Evolutionary conservation across 2,888 invertebrate species (phyloP).

Genomic region (Trachelus iudaicus): DNA sequence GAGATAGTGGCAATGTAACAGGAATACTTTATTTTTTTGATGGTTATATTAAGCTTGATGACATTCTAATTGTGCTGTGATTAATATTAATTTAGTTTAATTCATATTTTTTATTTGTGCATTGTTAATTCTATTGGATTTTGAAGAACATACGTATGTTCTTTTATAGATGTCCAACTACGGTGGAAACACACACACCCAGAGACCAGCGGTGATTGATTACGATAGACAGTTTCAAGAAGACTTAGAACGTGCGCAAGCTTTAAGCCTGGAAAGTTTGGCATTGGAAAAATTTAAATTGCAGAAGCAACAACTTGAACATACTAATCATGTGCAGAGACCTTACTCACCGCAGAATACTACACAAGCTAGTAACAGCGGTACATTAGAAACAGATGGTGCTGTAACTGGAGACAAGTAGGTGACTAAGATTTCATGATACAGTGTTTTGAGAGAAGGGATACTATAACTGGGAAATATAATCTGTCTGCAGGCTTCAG

Average conservation of each 20-base stretch:
- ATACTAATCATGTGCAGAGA: conserved; percentile 38
- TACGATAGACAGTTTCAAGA: conserved; percentile 87
- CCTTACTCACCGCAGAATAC: conserved; percentile 30
- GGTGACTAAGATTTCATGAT: neutral
- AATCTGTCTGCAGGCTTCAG: conserved; percentile 57
- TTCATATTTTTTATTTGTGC: conserved; percentile 6
- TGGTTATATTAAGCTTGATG: neutral
- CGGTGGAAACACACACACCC: conserved; percentile 50
- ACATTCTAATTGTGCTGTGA: neutral
- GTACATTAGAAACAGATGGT: conserved; percentile 46
- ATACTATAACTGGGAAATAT: neutral
- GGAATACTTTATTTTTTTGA: neutral
- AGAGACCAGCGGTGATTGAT: conserved; percentile 67
- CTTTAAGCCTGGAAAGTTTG: conserved; percentile 86
- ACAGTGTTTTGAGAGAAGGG: neutral
- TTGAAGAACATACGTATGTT: neutral
- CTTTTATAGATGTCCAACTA: conserved; percentile 59
- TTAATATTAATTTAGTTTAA: neutral
- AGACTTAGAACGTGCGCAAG: conserved; percentile 88
- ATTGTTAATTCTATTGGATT: neutral
- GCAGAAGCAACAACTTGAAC: conserved; percentile 69
- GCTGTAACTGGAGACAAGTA: conserved; percentile 48
- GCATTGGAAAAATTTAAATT: conserved; percentile 85
- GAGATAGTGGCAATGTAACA: neutral
- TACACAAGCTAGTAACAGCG: conserved; percentile 32